Evolutionary conservation across 2,888 invertebrate genomes (phyloP).

Genomic region (Xylophagus ater): DNA sequence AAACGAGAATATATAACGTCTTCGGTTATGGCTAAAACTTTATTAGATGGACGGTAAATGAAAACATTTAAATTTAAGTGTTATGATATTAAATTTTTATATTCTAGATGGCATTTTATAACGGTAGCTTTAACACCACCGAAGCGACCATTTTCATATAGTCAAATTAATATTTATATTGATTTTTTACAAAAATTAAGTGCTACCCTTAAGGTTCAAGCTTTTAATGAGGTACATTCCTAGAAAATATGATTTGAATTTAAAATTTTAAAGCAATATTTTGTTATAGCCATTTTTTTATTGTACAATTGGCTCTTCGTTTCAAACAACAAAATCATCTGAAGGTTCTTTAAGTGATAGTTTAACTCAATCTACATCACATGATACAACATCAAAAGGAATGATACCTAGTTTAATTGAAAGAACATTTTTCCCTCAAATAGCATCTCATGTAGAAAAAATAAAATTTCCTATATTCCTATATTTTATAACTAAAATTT

Average conservation of each 20-base stretch:
- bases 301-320: slow-evolving; percentile 38
- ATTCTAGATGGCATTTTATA: slow-evolving; percentile 47
- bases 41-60: slow-evolving; percentile 29
- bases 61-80: neutral
- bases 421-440: slow-evolving; percentile 29
- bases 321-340: slow-evolving; percentile 22
- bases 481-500: neutral
- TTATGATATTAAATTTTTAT: too few relatives aligned
- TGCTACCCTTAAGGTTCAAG: slow-evolving; percentile 46
- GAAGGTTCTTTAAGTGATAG: slow-evolving; percentile 18
- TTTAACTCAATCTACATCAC: slow-evolving; percentile 28
- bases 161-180: slow-evolving; percentile 47
- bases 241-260: slow-evolving; percentile 1
- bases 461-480: neutral
- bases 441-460: slow-evolving; percentile 36
- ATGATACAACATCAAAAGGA: slow-evolving; percentile 29
- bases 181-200: slow-evolving; percentile 46
- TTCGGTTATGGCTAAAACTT: slow-evolving; percentile 38
- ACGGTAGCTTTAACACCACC: slow-evolving; percentile 40
- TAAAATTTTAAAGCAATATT: slow-evolving; percentile 1
- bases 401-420: slow-evolving; percentile 38
- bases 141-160: slow-evolving; percentile 47
- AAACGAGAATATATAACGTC: slow-evolving; percentile 48
- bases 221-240: slow-evolving; percentile 42
- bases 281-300: slow-evolving; percentile 34